Evolutionary conservation across 2,113 vertebrate genomes (phyloP).

Genomic region (Enhydra lutris): DNA sequence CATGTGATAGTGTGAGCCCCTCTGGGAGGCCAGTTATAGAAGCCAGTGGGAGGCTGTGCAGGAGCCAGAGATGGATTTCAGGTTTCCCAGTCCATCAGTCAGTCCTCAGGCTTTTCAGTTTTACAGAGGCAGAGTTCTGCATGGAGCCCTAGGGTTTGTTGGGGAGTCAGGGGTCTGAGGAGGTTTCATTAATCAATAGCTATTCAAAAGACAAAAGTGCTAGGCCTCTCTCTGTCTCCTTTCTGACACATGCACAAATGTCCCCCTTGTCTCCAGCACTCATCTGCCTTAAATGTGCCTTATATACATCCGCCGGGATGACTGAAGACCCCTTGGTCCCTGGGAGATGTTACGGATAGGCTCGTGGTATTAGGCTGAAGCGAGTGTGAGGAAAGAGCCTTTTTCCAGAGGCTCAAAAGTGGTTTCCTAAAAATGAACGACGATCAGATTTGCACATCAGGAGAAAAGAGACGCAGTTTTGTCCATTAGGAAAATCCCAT

Average conservation of each 20-base stretch:
- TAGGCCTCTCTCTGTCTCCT: too few relatives aligned
- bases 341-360: neutral
- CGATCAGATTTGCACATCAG: neutral
- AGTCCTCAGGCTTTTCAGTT: neutral
- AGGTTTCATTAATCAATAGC: neutral
- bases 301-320: neutral
- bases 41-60: neutral
- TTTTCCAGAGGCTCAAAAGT: neutral
- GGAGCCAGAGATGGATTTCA: neutral
- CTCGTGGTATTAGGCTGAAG: neutral
- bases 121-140: neutral
- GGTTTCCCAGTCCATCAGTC: neutral
- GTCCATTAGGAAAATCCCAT: slow-evolving; percentile 37
- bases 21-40: neutral
- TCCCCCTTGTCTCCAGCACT: neutral
- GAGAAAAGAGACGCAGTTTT: neutral
- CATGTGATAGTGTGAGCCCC: neutral
- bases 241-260: neutral
- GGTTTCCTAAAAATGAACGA: neutral
- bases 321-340: neutral
- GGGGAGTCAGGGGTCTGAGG: neutral
- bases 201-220: neutral
- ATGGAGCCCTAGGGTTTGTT: neutral
- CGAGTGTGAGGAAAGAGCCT: neutral
- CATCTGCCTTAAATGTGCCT: slow-evolving; percentile 16